phyloP scores from a whole-genome alignment of 2,113 vertebrate genomes.

The Clupea harengus region DNA sequence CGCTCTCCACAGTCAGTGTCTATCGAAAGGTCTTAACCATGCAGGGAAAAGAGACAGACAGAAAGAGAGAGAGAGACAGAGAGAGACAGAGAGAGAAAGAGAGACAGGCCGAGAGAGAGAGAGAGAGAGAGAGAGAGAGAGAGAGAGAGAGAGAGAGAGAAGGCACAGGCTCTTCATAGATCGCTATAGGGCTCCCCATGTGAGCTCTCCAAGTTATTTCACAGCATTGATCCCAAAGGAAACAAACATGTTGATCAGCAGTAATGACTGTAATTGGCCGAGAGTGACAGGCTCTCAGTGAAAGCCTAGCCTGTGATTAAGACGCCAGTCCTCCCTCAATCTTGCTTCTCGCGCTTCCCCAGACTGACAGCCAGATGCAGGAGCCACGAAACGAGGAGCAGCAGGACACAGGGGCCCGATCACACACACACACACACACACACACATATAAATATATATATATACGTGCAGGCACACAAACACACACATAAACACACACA shows the following conservation, averaged over 20 bases:
- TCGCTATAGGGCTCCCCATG: conserved; percentile 47
- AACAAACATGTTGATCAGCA: conserved; percentile 74
- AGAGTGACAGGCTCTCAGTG: conserved; percentile 39
- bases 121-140: neutral
- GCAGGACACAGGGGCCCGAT: neutral
- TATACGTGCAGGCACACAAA: neutral
- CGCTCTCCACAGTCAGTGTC: neutral
- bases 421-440: neutral
- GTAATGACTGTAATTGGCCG: conserved; percentile 72
- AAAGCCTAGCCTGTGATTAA: conserved; percentile 54
- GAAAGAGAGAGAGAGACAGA: neutral
- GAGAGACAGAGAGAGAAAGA: neutral
- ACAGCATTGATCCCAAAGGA: conserved; percentile 71
- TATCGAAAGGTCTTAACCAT: no score
- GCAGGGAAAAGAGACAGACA: neutral
- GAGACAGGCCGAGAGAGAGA: neutral
- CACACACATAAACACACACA: neutral
- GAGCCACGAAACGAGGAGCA: neutral
- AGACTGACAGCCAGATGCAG: conserved; percentile 20
- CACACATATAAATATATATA: neutral
- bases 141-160: neutral
- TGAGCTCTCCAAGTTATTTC: conserved; percentile 42
- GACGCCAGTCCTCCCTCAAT: conserved; percentile 39
- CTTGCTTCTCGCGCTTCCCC: neutral
- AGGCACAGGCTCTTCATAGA: neutral